Base-by-base conservation (phyloP, 2,797 vertebrate genomes). In the Peromyscus aztecus region DNA sequence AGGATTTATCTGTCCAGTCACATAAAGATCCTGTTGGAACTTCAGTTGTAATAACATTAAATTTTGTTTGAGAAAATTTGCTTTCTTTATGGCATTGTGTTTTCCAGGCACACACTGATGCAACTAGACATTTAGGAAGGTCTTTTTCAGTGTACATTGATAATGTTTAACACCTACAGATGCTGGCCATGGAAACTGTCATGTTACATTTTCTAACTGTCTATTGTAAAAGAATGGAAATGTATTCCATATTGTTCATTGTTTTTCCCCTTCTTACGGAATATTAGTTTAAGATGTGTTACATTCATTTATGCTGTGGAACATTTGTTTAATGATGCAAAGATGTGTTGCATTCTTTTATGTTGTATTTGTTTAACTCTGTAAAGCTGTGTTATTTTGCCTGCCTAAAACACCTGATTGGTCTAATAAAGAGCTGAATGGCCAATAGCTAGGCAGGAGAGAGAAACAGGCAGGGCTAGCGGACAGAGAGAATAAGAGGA, bases 61-160 rank as follows among this genome's bases (percentile, higher is more conserved):
- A 84, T 77, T 93, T 89, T 49, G 23, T 80, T 75, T 97, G 19
- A 63, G 69, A 83, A 90, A 90, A 88, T 13, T 46, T 63, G 19
- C 19, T n/a, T 34, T 55, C 29, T 87, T 87, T 43, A 78, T 27
- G 55, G 37, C 65, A 78, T 19, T 55, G 34, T 59, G 19, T 73
- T 87, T 94, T 59, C 34, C 17, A 92, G 27, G 67, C 43, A 92
- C 76, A 55, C 52, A 94, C 10, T 57, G 52, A 87, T 73, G 43
- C 4, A 93, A 80, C 12, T 78, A 65, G 52, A 80, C 9, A 0
- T 92, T 91, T 78, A 67, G 27, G 23, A 65, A 59, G 10, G 6
- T n/a, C 7, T 92, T 86, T 59, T 61, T 78, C 61, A 31, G 14
- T 43, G 19, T 59, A 52, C 88, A 49, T 16, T 82, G 40, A 13